These are phyloP conservation scores for Drosophila kuntzei DNA, from an alignment of 2,888 invertebrate genomes.

Conservation along the genomic window DNA sequence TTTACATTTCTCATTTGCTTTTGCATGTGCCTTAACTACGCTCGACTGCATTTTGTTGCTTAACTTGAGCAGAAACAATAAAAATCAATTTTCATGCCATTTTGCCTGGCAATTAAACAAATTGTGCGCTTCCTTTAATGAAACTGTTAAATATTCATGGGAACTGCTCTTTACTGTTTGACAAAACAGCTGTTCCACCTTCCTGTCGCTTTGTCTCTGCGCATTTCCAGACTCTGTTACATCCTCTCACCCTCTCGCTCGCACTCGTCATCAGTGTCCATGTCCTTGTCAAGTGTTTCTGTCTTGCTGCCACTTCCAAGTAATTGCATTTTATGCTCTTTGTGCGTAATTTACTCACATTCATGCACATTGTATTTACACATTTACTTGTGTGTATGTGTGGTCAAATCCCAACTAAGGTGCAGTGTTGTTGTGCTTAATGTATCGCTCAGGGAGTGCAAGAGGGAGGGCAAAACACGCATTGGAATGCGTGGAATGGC, in stretches of 20 bases:
- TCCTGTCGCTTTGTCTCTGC: slow-evolving; percentile 17
- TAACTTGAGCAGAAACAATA: slow-evolving; percentile 17
- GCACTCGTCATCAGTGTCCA: slow-evolving; percentile 19
- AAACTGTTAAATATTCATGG: slow-evolving; percentile 56
- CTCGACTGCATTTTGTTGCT: slow-evolving; percentile 38
- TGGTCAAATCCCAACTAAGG: slow-evolving; percentile 15
- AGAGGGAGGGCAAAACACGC: slow-evolving; percentile 24
- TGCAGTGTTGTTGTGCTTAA: slow-evolving; percentile 22
- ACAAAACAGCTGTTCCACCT: slow-evolving; percentile 25
- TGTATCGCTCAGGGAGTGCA: slow-evolving; percentile 9
- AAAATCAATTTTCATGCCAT: slow-evolving; percentile 56
- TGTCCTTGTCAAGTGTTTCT: slow-evolving; percentile 66
- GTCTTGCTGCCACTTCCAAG: slow-evolving; percentile 43
- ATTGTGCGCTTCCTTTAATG: slow-evolving; percentile 64
- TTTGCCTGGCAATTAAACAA: slow-evolving; percentile 59
- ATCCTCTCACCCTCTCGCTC: slow-evolving; percentile 2
- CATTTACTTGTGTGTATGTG: slow-evolving; percentile 9
- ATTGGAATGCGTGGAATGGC: slow-evolving; percentile 29
- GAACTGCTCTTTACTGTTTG: slow-evolving; percentile 18
- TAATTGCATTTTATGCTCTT: slow-evolving; percentile 51
- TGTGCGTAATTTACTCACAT: slow-evolving; percentile 32
- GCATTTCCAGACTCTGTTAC: slow-evolving; percentile 14
- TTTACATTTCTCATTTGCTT: slow-evolving; percentile 35
- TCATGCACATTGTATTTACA: slow-evolving; percentile 26
- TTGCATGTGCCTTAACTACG: slow-evolving; percentile 41